phyloP scores from a whole-genome alignment of 2,113 vertebrate genomes.

The Sturnus vulgaris region DNA sequence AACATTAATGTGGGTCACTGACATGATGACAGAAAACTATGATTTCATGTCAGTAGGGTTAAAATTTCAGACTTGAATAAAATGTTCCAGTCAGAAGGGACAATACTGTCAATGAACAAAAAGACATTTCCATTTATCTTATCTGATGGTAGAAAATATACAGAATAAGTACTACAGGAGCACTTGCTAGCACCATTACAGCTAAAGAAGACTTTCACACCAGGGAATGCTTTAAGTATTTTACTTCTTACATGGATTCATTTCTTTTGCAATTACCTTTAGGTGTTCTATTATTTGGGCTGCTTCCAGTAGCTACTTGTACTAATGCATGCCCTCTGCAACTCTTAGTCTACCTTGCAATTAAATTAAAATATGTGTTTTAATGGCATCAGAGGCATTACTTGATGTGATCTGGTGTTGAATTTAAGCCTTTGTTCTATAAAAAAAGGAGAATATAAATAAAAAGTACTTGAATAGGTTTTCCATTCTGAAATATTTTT shows the following conservation, averaged over 20 bases:
- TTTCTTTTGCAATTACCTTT: slow-evolving; percentile 37
- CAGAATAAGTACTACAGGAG: not conserved
- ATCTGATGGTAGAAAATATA: not conserved
- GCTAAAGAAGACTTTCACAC: not conserved
- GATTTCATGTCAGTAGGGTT: slow-evolving; percentile 41
- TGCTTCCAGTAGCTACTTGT: not conserved
- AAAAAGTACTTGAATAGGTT: not conserved
- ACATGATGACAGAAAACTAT: slow-evolving; percentile 18
- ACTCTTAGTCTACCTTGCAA: not conserved
- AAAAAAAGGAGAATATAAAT: not conserved
- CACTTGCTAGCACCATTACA: not conserved
- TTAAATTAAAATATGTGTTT: not conserved
- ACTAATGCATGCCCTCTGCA: not conserved
- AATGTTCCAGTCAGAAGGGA: slow-evolving; percentile 37
- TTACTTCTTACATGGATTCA: not conserved
- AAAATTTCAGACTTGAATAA: slow-evolving; percentile 45
- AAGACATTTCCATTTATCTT: slow-evolving; percentile 46
- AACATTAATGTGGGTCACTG: slow-evolving; percentile 43
- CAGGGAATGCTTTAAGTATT: slow-evolving; percentile 7
- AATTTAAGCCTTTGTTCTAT: not conserved
- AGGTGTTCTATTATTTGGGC: not conserved
- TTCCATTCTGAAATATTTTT: not conserved
- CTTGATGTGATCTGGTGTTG: not conserved
- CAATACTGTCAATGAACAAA: slow-evolving; percentile 30
- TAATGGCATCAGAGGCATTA: not conserved